phyloP scores from a whole-genome alignment of 2,113 vertebrate genomes.

The Menura novaehollandiae region DNA sequence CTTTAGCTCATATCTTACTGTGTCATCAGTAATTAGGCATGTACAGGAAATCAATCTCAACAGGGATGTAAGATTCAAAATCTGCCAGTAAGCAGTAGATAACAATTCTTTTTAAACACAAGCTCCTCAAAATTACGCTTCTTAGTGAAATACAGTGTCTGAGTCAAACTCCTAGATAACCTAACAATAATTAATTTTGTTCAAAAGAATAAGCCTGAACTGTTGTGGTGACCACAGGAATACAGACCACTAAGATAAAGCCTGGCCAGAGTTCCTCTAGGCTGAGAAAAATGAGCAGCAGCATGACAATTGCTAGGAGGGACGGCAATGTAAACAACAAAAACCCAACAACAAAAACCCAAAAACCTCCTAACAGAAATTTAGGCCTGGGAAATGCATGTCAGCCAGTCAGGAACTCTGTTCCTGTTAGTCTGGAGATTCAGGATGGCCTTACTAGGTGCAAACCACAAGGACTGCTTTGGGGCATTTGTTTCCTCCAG shows the following conservation, averaged over 20 bases:
- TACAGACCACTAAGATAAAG: not conserved
- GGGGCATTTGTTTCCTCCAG: not conserved
- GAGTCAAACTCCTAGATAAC: not conserved
- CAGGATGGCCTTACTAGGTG: not conserved
- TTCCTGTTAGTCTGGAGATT: not conserved
- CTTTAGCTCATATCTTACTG: slow-evolving; percentile 20
- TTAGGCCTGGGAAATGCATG: not conserved
- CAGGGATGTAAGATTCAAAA: slow-evolving; percentile 21
- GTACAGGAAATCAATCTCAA: slow-evolving; percentile 54
- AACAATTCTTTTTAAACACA: slow-evolving; percentile 7
- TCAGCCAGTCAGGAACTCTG: not conserved
- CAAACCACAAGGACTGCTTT: not conserved
- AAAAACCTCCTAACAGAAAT: not conserved
- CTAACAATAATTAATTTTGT: not conserved
- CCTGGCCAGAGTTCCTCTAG: not conserved
- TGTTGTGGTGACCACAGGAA: not conserved
- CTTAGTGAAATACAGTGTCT: not conserved
- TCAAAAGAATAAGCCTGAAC: not conserved
- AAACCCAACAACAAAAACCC: not conserved
- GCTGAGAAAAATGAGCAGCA: not conserved
- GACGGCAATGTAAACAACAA: not conserved
- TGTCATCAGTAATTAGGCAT: slow-evolving; percentile 58
- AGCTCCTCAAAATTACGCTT: not conserved
- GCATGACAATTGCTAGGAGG: not conserved
- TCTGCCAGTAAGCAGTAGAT: not conserved